Conservation (phyloP, 2,797 vertebrate genomes). For the Antennarius maculatus region DNA sequence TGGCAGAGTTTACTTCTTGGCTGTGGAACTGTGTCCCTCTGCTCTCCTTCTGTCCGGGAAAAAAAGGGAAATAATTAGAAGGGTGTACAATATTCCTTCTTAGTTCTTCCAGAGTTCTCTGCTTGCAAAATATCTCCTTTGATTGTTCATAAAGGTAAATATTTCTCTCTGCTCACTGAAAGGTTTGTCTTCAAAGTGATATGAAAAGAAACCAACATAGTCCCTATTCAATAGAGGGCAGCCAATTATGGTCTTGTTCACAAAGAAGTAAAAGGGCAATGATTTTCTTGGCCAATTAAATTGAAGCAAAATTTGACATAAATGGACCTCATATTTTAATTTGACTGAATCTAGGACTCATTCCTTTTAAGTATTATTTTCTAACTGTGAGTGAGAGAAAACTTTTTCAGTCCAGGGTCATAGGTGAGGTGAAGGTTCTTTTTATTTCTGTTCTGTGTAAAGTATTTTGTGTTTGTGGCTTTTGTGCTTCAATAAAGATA, state of each 20-base stretch:
- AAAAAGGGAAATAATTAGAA: constrained; percentile 7
- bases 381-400: too few relatives aligned
- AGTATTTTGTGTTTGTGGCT: too few relatives aligned
- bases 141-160: background rate
- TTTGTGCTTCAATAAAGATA: too few relatives aligned
- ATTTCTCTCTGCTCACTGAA: background rate
- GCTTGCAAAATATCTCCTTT: background rate
- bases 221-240: background rate
- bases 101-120: background rate
- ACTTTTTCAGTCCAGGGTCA: too few relatives aligned
- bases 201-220: background rate
- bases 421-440: too few relatives aligned
- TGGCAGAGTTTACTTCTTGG: constrained; percentile 36
- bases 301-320: background rate
- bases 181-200: background rate
- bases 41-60: constrained; percentile 15
- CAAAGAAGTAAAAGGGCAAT: background rate
- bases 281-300: constrained; percentile 1
- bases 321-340: too few relatives aligned
- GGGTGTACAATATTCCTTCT: constrained; percentile 3
- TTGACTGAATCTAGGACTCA: too few relatives aligned
- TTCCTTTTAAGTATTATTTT: too few relatives aligned
- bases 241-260: background rate
- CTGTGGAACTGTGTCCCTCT: background rate
- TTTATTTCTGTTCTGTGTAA: too few relatives aligned